Evolutionary conservation across 2,113 vertebrate species (phyloP), one percentile per base, ranked within the genome.

Genomic region (Nycticryphes semicollaris): DNA sequence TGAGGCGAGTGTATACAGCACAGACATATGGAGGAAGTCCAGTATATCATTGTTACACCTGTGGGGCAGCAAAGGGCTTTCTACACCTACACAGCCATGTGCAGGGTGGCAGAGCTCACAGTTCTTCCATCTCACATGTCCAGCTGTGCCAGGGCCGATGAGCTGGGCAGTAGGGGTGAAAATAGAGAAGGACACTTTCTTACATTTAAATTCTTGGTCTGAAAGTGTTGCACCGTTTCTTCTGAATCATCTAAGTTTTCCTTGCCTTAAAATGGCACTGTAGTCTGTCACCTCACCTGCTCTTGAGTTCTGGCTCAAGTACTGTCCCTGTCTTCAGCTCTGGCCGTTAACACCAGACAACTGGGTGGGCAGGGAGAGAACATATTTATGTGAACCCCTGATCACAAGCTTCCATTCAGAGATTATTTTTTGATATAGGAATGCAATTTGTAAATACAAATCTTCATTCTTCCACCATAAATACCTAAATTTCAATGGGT

Each of bases 11-110:
- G 5, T 35, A 25, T 24, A 31, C 4, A 45, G 15, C 60, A 27
- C 9, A 12, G 7, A 15, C 2, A 0, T 16, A 10, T 9, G 6
- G n/a, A 33, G 30, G 8, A 28, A 50, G 7, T 23, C n/a, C 76
- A 47, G 5, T 3, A 5, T 2, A n/a, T 5, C 31, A 14, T 3
- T 33, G 33, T 11, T 31, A 8, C 3, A 25, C 0, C 0, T 5
- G 15, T 11, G 37, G 57, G 37, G 8, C 50, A 56, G 22, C 18
- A 43, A 56, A 45, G 47, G 28, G 18, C 33, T 68, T 62, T 39
- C n/a, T 62, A 27, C 14, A 21, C 28, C 35, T 20, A 41, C 0
- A 1, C 14, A 43, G 41, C 17, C 1, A 0, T 5, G 50, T 14
- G 57, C 22, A 28, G 20, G 10, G 37, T 11, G 13, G 27, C 75